A percentile compares a stretch with the other conserved stretches of the same genome.
Evolutionary conservation across 2,113 vertebrate genomes (phyloP).

Genomic region (Egretta garzetta): DNA sequence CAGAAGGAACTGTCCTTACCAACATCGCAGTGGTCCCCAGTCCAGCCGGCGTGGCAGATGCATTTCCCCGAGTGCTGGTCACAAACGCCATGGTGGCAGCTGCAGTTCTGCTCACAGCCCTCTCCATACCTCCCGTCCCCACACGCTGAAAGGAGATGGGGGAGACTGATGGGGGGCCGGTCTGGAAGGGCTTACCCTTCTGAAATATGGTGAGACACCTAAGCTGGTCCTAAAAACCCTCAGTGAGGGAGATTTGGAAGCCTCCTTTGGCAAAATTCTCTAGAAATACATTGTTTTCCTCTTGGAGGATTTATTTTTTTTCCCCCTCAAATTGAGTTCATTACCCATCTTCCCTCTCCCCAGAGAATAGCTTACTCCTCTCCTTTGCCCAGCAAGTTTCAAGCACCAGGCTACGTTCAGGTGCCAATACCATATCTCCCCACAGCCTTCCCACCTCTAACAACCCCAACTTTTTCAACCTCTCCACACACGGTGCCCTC

Average conservation of each 20-base stretch:
- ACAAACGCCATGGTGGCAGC: slow-evolving; percentile 42
- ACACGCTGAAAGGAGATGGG: not conserved
- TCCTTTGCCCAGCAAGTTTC: not conserved
- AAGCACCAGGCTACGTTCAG: not conserved
- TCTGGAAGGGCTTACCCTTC: not conserved
- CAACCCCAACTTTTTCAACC: not conserved
- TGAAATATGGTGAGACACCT: not conserved
- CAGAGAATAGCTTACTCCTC: not conserved
- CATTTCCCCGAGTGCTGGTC: slow-evolving; percentile 6
- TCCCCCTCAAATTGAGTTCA: not conserved
- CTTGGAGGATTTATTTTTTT: not conserved
- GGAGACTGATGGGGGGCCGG: not conserved
- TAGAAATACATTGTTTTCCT: rapidly evolving
- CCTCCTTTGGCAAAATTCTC: not conserved
- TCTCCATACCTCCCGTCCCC: not conserved
- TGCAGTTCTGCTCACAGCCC: slow-evolving; percentile 43
- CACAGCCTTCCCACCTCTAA: not conserved
- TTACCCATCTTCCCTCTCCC: not conserved
- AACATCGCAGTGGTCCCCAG: not conserved
- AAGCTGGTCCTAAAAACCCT: not conserved
- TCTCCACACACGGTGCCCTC: not conserved
- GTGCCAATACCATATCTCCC: not conserved
- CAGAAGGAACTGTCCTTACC: slow-evolving; percentile 3
- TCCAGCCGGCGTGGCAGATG: slow-evolving; percentile 8
- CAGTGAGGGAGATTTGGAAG: not conserved